Evolutionary conservation across 2,888 invertebrate species (phyloP), one percentile per base, ranked within the genome.

Genomic region (Trachelus stipa): DNA sequence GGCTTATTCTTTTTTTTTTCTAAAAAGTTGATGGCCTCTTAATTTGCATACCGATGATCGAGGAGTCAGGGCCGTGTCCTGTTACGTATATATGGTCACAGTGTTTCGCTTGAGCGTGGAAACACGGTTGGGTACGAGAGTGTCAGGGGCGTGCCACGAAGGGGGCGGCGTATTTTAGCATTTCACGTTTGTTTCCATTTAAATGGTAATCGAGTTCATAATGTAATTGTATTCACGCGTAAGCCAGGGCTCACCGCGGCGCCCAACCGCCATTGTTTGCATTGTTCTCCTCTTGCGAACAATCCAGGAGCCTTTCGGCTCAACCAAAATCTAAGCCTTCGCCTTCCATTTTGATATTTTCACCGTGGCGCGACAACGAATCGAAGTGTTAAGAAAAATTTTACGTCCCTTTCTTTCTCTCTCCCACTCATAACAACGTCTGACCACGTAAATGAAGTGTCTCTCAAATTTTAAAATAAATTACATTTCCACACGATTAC

Each of bases 151-250:
- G 74, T 30, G 15, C 34, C 33, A 34, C 74, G 74, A 40, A 74
- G 77, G 68, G 81, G 79, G 81, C 79, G 81, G 86, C 88, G 88
- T 88, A 89, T 91, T 91, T 90, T 89, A 90, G 90, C 91, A 88
- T 90, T 90, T 90, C 89, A 89, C 90, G 91, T 91, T 91, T 91
- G 91, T 90, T 91, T 91, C 91, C 91, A 91, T 91, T 91, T 91
- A 91, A 91, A 91, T 91, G 91, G 91, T 91, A 91, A 91, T 91
- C 90, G 91, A 90, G 91, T 91, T 90, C 90, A 90, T 90, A 91
- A 91, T 91, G 90, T 91, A 91, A 91, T 91, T 91, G 91, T 91
- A 91, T 90, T 91, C 91, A 88, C 87, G 86, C 87, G 88, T 91
- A 90, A 91, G 91, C 90, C 88, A 80, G 87, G 88, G 87, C 89